Evolutionary conservation across 2,888 invertebrate species (phyloP), one percentile per base, ranked within the genome.

Genomic region (Clostera curtula): DNA sequence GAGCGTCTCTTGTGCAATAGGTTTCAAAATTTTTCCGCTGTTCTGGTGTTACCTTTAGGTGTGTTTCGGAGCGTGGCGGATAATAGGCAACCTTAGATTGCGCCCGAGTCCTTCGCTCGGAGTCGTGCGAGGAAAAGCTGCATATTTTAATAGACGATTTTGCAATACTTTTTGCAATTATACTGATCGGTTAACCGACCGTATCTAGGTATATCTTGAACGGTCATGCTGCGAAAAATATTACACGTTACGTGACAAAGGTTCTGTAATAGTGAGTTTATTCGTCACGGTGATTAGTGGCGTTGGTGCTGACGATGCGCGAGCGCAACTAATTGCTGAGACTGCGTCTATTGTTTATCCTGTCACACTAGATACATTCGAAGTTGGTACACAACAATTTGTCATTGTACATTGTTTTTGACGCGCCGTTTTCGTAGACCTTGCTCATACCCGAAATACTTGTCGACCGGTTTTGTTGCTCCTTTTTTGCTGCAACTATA

Each of bases 21-120:
- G 67, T 83, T 83, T 73, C 77, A 79, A 80, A 80, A 82, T 71
- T 77, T 73, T 75, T 73, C 79, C 77, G 74, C 74, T 61, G 68
- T 65, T 71, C 67, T 70, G 70, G 65, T 67, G 69, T 70, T 79
- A 71, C 77, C 74, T 79, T 80, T 82, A 71, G 69, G 62, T 82
- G 80, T 39, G 82, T 80, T 83, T 83, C 80, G 83, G 83, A 83
- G 83, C 83, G 83, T 83, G 70, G 77, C 83, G 76, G 63, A 68
- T 75, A 76, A 79, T 76, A 76, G 76, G 74, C 75, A 79, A 76
- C 80, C 82, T 79, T 77, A 76, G 70, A 73, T 74, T 73, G 72
- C 76, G 68, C 70, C 65, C 63, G 63, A 73, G 82, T 83, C 83
- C 82, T 82, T 83, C 79, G 73, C 49, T 54, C 51, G 28, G 56